Percentiles rank a stretch among this genome's conserved stretches.
Conservation (phyloP, 2,113 vertebrate species). For the Barbus barbus region DNA sequence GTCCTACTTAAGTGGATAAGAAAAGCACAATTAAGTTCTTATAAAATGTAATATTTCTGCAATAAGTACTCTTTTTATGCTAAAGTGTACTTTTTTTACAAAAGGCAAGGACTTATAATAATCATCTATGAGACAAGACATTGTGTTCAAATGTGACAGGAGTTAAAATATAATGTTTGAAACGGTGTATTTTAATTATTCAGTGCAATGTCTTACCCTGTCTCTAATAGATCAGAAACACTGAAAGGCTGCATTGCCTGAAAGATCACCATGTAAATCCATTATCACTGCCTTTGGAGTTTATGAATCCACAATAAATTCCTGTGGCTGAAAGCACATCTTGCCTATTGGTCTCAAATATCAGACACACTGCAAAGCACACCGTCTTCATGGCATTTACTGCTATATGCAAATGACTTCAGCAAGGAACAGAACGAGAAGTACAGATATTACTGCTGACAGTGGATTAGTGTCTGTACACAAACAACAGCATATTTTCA, state of each 20-base stretch:
- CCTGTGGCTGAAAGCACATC: background rate
- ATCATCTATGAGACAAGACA: too few relatives aligned
- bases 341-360: background rate
- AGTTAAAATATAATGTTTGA: too few relatives aligned
- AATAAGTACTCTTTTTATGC: too few relatives aligned
- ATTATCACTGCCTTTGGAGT: background rate
- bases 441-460: background rate
- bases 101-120: too few relatives aligned
- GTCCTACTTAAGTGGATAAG: too few relatives aligned
- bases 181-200: too few relatives aligned
- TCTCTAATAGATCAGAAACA: too few relatives aligned
- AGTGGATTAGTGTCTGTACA: background rate
- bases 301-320: constrained; percentile 2
- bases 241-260: background rate
- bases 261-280: background rate
- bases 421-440: background rate
- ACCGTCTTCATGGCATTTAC: background rate
- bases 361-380: background rate
- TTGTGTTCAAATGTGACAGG: too few relatives aligned
- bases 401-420: background rate
- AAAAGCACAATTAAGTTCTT: too few relatives aligned
- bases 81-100: too few relatives aligned
- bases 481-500: background rate
- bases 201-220: too few relatives aligned
- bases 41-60: too few relatives aligned